phyloP scores from a whole-genome alignment of 2,888 invertebrate species.

The Scaptomyza reducta region DNA sequence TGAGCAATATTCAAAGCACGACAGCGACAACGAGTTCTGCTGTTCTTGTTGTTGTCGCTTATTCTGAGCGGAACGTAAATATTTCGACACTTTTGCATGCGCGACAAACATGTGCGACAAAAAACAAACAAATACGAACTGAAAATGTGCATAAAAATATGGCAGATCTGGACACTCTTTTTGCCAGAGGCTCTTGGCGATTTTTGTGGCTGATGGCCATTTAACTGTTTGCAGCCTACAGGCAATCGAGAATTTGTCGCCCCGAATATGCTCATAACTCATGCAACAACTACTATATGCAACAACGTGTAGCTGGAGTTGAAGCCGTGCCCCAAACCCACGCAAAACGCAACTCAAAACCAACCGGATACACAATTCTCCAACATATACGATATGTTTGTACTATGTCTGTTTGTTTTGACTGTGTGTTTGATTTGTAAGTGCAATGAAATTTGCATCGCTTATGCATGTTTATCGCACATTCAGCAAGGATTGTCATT shows the following conservation, averaged over 20 bases:
- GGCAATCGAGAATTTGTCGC: constrained; percentile 71
- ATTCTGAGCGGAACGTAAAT: constrained; percentile 76
- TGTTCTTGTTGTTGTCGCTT: constrained; percentile 62
- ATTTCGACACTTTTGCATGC: constrained; percentile 79
- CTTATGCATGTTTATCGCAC: constrained; percentile 18
- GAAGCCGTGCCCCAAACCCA: constrained; percentile 36
- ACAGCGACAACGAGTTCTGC: constrained; percentile 50
- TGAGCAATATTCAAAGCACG: constrained; percentile 75
- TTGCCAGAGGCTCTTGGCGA: constrained; percentile 15
- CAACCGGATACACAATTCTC: constrained; percentile 54
- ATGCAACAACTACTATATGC: constrained; percentile 79
- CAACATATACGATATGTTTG: background rate
- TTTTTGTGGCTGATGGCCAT: constrained; percentile 60
- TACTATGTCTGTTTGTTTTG: constrained; percentile 11
- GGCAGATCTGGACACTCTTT: constrained; percentile 56
- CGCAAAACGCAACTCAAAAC: constrained; percentile 23
- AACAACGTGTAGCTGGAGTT: constrained; percentile 50
- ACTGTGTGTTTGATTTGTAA: constrained; percentile 33
- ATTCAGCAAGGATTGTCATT: constrained; percentile 4
- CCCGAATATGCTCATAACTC: constrained; percentile 81
- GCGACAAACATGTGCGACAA: constrained; percentile 69
- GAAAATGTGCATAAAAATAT: constrained; percentile 74
- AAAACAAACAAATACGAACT: constrained; percentile 26
- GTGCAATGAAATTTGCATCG: constrained; percentile 32
- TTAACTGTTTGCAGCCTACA: constrained; percentile 46